Evolutionary conservation across 2,797 vertebrate genomes (phyloP), one percentile per base, ranked within the genome.

Genomic region (Numenius phaeopus): DNA sequence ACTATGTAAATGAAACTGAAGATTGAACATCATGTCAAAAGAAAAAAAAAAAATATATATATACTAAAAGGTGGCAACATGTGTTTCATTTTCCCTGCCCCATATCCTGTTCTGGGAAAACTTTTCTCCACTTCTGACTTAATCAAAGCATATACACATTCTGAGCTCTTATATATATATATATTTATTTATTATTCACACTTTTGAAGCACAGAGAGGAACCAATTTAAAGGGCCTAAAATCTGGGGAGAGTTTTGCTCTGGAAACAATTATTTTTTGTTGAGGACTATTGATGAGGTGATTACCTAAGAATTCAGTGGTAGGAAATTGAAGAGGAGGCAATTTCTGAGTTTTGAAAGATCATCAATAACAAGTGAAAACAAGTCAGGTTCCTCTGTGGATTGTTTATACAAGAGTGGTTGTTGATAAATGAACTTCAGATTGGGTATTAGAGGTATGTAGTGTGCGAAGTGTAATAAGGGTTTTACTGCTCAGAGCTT

Each of bases 381-480:
- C 30, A 93, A 96, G 69, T 73, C 27, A 73, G 17, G 24, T 89
- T 83, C 70, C 49, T 40, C 15, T 3, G 0, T 32, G 62, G 23
- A 23, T 90, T 82, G 69, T 81, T 95, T 76, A 91, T 37, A 55
- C 46, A 89, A 46, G 54, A 55, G 7, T 20, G 64, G 46, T 77
- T 95, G 93, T 87, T 89, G 94, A 91, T 95, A 52, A 79, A 81
- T 94, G 40, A 93, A 69, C 70, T 76, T 89, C 49, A 90, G 46
- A 67, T n/a, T 59, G 26, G n/a, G 27, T 91, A 62, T 83, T 73
- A 86, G 61, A 87, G 73, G 64, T 55, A 55, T 30, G 39, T 17
- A 81, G 37, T 70, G 40, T 77, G 22, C 65, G 54, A 87, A 61
- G 42, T 81, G 13, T 83, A 72, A 18, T 75, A 90, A 92, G 30